Evolutionary conservation across 2,113 vertebrate genomes (phyloP), one percentile per base, ranked within the genome.

Genomic region (Cygnus atratus): DNA sequence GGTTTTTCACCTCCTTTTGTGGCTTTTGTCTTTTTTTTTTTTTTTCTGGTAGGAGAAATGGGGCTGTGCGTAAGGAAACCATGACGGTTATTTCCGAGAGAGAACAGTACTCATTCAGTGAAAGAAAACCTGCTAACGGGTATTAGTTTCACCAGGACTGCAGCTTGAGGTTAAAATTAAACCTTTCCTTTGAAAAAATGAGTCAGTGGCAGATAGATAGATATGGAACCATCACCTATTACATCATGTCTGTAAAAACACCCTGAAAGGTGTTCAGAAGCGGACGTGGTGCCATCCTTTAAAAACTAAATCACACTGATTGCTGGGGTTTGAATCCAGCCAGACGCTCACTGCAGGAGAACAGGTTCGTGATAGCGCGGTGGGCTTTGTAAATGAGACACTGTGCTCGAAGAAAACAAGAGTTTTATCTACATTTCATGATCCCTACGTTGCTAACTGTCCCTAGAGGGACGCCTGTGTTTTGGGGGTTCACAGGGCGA

Each of bases 61-160:
- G 48, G 77, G 75, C 11, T 52, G 54, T 24, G 66, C 29, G 12
- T 61, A 57, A 79, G 83, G 35, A 66, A 92, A 74, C 11, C 15
- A 22, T 67, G 24, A 57, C 2, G n/a, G 43, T 39, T 87, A 7
- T 89, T 82, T 93, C 70, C 3, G 0, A 67, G 57, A 72, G 29
- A 70, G 50, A 88, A 14, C 25, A 24, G n/a, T 12, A 20, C 29
- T 6, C 0, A 0, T 35, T 3, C 10, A 41, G 52, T 8, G 52
- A 37, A 2, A 65, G 67, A 37, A 72, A 57, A 61, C 6, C 43
- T 15, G 65, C 28, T 44, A 15, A n/a, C 0, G 2, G 37, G 2
- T 37, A 17, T n/a, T 29, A 43, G 44, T 52, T 72, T 61, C 44
- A 7, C 19, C 20, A 44, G 17, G 9, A 8, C 6, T 25, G 35